Conservation (phyloP, 2,797 vertebrate genomes). For the Semotilus atromaculatus region DNA sequence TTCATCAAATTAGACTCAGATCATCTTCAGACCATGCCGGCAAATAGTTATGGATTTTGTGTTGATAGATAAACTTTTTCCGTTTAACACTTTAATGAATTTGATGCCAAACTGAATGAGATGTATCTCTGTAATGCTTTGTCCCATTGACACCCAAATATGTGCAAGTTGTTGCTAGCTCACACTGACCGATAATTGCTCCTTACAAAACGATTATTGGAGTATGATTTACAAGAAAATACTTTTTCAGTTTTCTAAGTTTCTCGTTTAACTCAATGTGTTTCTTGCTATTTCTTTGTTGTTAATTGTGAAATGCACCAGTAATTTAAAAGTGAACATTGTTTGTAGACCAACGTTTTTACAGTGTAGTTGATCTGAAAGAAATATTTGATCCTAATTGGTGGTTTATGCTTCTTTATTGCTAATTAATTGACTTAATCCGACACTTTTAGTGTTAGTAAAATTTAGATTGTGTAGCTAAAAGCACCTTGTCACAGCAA, state of each 20-base stretch:
- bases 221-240: background rate
- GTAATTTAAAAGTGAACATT: background rate
- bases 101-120: background rate
- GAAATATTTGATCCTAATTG: background rate
- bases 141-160: background rate
- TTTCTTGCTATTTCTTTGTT: background rate
- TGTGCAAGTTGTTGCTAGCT: background rate
- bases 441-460: background rate
- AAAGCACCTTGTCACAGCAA: background rate
- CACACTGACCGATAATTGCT: no score
- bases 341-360: background rate
- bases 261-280: background rate
- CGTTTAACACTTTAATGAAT: background rate
- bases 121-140: background rate
- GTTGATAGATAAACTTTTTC: background rate
- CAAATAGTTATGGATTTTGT: background rate
- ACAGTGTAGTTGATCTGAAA: background rate
- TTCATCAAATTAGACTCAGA: background rate
- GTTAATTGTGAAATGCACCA: background rate
- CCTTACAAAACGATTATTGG: background rate
- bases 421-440: background rate
- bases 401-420: background rate
- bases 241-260: no score
- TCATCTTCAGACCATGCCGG: background rate
- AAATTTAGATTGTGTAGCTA: background rate